Base-by-base conservation (phyloP, 2,888 invertebrate genomes). In the Acanthosepion lycidas region DNA sequence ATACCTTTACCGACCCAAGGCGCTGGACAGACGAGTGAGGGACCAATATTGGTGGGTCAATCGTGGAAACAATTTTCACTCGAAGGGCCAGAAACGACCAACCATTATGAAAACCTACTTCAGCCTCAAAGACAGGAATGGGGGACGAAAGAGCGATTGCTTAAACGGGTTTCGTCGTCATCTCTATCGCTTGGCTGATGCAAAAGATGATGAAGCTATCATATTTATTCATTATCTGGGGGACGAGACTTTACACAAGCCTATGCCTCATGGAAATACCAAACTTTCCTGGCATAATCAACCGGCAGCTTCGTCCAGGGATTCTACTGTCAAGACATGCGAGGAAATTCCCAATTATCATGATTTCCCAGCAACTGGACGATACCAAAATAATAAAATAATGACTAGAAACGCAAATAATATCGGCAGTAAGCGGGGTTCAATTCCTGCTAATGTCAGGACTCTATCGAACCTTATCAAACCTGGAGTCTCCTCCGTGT, bases 401-500 rank as follows among this genome's bases (percentile, higher is more conserved):
- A 78, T n/a, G n/a, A 33, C 78, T n/a, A 78, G 78, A 33, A 33
- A n/a, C 1, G 18, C n/a, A 33, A n/a, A n/a, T 15, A 78, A 78
- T 33, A 78, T 15, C 33, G 78, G 94, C 93, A 49, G 94, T 91
- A 33, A 94, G 53, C 18, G 49, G 48, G 23, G 95, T 94, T 49
- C 42, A 92, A 91, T 94, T 91, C 78, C 95, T 93, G 94, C 91
- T 95, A 94, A 94, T 95, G 42, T 55, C 42, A 9, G 93, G 93
- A 8, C 94, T 64, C 55, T 64, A 42, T n/a, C 78, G 20, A 33
- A 94, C 94, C 26, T 94, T 92, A 15, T 94, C 94, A 78, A 95
- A 95, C 92, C 95, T 96, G 94, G 95, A 92, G 93, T 93, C 51
- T 64, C 78, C 91, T 48, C 94, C 95, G 28, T 95, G 94, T 94